Base-by-base conservation (phyloP, 2,888 invertebrate genomes). In the Yponomeuta plumbellus region DNA sequence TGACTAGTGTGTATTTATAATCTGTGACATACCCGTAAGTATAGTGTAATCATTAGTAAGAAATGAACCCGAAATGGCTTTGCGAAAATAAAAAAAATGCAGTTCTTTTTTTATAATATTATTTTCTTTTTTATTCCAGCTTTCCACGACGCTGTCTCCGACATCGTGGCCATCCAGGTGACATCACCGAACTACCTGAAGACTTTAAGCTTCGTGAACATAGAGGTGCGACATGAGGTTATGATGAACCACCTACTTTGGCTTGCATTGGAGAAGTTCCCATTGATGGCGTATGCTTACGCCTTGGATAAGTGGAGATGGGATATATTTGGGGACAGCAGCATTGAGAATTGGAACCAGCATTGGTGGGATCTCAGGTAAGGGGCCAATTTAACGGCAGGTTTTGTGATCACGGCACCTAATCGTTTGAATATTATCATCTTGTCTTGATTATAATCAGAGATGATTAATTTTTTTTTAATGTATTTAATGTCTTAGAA, bases 121-220 rank as follows among this genome's bases (percentile, higher is more conserved):
- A 13, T 11, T 13, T 44, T 13, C 8, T 52, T 17, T 52, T 5
- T 52, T 4, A 3, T 68, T 78, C 74, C 80, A 92, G 94, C 93
- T 70, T 94, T 94, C 74, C 94, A 94, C 76, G 94, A 94, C 76
- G 93, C 93, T 39, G 86, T 94, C 65, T 93, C 94, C 0, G 94
- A 94, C 71, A 92, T 93, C 23, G 88, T 94, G 13, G 92, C 93
- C 8, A 78, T 93, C 21, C 93, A 94, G 61, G 83, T 93, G 61
- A 86, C 90, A n/a, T 88, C 91, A 17, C 92, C 93, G 0, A 79
- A 86, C 39, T 89, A 92, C 74, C 76, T 93, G 66, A 77, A 83
- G 68, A 85, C 81, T 69, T 78, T 92, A 71, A 85, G 84, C 71
- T 76, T 92, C 58, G 76, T 88, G 40, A 80, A 85, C 58, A 80